Evolutionary conservation across 2,797 vertebrate genomes (phyloP), one percentile per base, ranked within the genome.

Genomic region (Crypturellus tataupa): DNA sequence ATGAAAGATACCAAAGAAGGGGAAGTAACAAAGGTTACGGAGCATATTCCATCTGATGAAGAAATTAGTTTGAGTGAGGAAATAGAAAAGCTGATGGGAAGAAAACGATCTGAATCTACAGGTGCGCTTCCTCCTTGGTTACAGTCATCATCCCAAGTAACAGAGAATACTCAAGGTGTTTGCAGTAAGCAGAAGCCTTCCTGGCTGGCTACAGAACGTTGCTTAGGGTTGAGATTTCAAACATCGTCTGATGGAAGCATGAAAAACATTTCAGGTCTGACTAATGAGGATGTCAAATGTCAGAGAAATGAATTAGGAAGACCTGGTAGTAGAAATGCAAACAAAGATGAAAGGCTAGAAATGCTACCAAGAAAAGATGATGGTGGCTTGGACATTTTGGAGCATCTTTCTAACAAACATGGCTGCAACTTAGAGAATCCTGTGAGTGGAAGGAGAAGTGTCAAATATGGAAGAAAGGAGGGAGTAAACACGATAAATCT

Each of bases 41-140:
- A 73, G 21, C 17, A 27, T 0, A 31, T 89, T 70, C 89, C 49
- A 9, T 83, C 90, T 42, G 98, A 98, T 11, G 96, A 97, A 69
- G 97, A 97, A 14, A 93, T 97, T 20, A 88, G 87, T 23, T 89
- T 97, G 73, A 97, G 95, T 4, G 96, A 98, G 76, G 97, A 98
- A 87, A 96, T 94, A 93, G 98, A 98, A 75, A 98, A 90, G 72
- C 75, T 96, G 65, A 93, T 47, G 2, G 95, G 97, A 76, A 97
- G 81, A 90, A 98, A 96, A 86, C 20, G 96, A 56, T 78, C 96
- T 51, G 97, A 97, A 82, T 97, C 97, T 5, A 95, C 98, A 13
- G 97, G 96, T 37, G 96, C 97, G 62, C 46, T 98, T 23, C 98
- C 99, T 1, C 97, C 98, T 85, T 99, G 98, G 99, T 97, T 99